These are phyloP conservation scores for Pachymerium ferrugineum DNA, from an alignment of 2,888 invertebrate genomes.

Conservation along the genomic window DNA sequence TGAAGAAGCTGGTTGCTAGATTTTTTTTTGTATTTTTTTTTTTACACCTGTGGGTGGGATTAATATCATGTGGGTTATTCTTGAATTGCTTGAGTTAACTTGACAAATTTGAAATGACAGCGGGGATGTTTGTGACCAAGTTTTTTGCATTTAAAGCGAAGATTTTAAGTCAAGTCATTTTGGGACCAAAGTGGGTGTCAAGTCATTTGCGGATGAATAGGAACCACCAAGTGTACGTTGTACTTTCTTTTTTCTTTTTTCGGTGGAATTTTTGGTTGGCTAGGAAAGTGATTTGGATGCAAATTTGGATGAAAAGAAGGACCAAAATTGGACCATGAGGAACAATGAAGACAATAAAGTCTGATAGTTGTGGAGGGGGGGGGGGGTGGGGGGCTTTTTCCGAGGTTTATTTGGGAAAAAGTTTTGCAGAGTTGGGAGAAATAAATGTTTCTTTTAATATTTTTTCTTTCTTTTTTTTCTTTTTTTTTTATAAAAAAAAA, in stretches of 20 bases:
- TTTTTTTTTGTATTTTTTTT: background rate
- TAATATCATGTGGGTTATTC: background rate
- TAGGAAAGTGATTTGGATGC: background rate
- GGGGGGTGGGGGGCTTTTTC: too few relatives aligned
- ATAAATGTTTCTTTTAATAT: too few relatives aligned
- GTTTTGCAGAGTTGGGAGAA: too few relatives aligned
- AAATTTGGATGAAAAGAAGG: conserved; percentile 5
- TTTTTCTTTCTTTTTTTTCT: background rate
- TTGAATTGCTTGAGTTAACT: background rate
- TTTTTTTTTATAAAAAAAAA: background rate
- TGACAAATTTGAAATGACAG: background rate
- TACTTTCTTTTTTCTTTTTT: too few relatives aligned
- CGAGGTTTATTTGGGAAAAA: too few relatives aligned
- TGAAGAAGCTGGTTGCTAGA: background rate
- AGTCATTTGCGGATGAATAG: background rate
- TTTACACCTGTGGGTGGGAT: background rate
- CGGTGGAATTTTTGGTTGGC: background rate
- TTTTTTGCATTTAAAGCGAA: background rate
- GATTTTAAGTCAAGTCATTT: background rate
- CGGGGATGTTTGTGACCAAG: background rate
- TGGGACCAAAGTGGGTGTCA: background rate
- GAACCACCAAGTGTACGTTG: background rate
- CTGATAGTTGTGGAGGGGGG: background rate
- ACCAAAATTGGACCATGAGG: conserved; percentile 1
- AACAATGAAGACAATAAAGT: background rate